Percentiles rank a stretch among this genome's conserved stretches.
Evolutionary conservation across 2,797 vertebrate genomes (phyloP).

Genomic region (Siniperca undulata): DNA sequence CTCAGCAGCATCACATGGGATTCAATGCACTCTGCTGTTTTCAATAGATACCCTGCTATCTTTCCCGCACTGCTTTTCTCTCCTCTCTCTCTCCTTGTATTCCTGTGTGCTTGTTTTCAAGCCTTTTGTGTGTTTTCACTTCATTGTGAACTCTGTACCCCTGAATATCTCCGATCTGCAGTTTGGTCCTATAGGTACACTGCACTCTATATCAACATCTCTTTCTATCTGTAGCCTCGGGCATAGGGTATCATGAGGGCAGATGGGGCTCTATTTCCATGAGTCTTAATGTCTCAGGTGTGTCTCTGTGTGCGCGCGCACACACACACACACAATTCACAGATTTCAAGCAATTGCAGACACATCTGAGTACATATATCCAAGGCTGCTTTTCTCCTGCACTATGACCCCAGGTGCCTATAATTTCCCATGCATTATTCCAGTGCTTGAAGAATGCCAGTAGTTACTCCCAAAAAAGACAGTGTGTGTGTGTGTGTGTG

Average conservation of each 20-base stretch:
- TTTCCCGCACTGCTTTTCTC: constrained; percentile 10
- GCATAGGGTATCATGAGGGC: constrained; percentile 53
- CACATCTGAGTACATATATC: constrained; percentile 32
- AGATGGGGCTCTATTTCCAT: constrained; percentile 46
- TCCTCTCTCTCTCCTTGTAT: constrained; percentile 28
- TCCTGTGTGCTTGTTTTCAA: constrained; percentile 42
- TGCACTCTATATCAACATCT: constrained; percentile 52
- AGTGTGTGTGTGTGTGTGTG: constrained; percentile 30
- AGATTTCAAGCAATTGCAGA: constrained; percentile 46
- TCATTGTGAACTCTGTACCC: constrained; percentile 54
- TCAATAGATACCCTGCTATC: constrained; percentile 36
- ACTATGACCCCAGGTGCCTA: constrained; percentile 44
- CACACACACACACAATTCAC: constrained; percentile 19
- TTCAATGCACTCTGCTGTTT: constrained; percentile 29
- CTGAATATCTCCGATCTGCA: constrained; percentile 46
- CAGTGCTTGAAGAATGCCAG: constrained; percentile 39
- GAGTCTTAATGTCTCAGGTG: constrained; percentile 60
- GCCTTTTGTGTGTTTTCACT: constrained; percentile 54
- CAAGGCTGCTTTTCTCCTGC: constrained; percentile 28
- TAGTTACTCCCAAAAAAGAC: constrained; percentile 21
- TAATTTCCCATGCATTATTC: constrained; percentile 54
- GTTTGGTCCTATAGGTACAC: constrained; percentile 56
- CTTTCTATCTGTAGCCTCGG: constrained; percentile 62
- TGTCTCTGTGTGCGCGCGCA: not conserved
- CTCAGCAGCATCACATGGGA: constrained; percentile 45